Evolutionary conservation across 2,113 vertebrate species (phyloP).

Genomic region (Motacilla tschutschensis): DNA sequence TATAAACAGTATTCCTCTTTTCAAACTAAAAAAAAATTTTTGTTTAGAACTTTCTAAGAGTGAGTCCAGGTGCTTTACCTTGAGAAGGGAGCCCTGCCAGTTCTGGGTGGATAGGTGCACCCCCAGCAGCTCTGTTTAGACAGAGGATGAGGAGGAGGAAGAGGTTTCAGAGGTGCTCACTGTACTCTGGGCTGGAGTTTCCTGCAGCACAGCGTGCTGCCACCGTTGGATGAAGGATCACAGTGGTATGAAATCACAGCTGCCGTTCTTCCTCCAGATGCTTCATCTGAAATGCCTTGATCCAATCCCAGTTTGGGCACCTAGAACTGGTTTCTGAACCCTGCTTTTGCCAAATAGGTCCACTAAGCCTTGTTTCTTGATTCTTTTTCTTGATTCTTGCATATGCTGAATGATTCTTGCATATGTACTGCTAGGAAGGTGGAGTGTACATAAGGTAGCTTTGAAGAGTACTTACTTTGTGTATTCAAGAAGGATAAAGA

Average conservation of each 20-base stretch:
- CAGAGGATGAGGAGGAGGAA: neutral
- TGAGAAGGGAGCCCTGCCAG: neutral
- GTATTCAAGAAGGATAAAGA: neutral
- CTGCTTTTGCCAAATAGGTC: neutral
- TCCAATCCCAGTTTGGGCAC: neutral
- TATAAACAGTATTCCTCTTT: neutral
- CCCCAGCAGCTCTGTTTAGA: neutral
- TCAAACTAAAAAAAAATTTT: neutral
- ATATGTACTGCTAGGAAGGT: neutral
- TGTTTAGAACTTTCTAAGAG: neutral
- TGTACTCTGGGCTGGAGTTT: neutral
- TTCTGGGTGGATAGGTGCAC: neutral
- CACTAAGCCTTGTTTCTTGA: neutral
- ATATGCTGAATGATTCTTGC: neutral
- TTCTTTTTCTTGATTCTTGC: neutral
- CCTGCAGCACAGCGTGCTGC: fast-evolving
- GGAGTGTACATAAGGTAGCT: neutral
- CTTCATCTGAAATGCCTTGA: neutral
- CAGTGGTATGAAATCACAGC: neutral
- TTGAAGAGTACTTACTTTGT: neutral
- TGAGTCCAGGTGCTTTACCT: neutral
- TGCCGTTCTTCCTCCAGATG: neutral
- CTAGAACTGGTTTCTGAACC: neutral
- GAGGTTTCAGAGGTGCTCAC: neutral
- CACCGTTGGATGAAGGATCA: neutral